Conservation (phyloP, 2,797 vertebrate genomes). For the Pelodytes ibericus region DNA sequence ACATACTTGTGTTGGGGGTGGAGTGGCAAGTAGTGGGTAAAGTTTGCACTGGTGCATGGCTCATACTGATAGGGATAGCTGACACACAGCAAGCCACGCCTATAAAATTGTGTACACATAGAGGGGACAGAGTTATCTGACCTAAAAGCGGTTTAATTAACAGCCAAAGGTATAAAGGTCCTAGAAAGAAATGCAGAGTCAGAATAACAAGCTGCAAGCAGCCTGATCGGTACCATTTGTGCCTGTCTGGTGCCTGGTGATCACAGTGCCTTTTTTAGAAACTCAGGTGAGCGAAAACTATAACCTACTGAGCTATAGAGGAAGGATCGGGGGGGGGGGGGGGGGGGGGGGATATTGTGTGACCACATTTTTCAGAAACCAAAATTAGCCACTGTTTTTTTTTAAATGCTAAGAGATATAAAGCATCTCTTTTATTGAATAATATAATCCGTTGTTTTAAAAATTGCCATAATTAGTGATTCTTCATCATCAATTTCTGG, state of each 20-base stretch:
- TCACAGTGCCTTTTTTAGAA: neutral
- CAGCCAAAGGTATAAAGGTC: conserved; percentile 56
- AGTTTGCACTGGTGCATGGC: conserved; percentile 3
- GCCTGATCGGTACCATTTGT: conserved; percentile 10
- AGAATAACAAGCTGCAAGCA: conserved; percentile 26
- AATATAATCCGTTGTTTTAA: too few species aligned
- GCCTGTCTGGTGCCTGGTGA: neutral
- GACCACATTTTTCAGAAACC: too few species aligned
- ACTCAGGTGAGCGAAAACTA: conserved; percentile 25
- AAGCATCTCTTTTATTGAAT: too few species aligned
- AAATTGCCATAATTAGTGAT: too few species aligned
- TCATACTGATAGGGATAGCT: conserved; percentile 13
- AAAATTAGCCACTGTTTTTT: too few species aligned
- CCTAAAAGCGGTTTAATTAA: conserved; percentile 41
- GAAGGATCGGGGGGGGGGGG: too few species aligned
- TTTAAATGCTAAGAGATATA: too few species aligned
- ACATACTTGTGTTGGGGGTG: neutral
- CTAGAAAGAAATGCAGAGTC: conserved; percentile 31
- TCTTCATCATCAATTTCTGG: too few species aligned
- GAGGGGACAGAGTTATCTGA: conserved; percentile 42
- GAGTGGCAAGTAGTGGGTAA: conserved; percentile 6
- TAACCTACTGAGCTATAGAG: too few species aligned
- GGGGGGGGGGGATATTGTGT: too few species aligned
- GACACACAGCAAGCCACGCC: conserved; percentile 26
- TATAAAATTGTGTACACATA: conserved; percentile 37